Evolutionary conservation across 2,797 vertebrate species (phyloP).

Genomic region (Crypturellus tataupa): DNA sequence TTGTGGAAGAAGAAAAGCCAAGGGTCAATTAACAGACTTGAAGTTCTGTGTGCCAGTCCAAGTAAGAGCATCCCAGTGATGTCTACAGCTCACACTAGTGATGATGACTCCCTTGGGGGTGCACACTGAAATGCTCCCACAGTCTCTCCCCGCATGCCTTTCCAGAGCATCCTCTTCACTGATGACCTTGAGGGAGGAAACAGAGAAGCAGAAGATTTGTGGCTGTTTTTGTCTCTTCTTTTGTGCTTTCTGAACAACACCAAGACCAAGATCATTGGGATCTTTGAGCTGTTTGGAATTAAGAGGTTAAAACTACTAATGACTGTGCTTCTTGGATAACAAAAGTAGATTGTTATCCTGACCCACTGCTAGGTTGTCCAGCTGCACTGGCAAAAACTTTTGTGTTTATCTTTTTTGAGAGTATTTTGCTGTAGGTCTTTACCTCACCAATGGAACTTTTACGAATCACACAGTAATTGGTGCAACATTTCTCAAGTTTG

Average conservation of each 20-base stretch:
- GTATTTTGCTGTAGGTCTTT: not conserved
- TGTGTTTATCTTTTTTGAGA: not conserved
- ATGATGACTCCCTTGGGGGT: not conserved
- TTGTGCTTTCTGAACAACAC: not conserved
- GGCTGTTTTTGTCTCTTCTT: not conserved
- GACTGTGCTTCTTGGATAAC: not conserved
- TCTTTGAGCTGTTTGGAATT: not conserved
- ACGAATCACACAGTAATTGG: not conserved
- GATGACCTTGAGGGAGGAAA: not conserved
- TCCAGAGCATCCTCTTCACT: not conserved
- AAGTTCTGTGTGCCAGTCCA: not conserved
- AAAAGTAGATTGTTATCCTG: not conserved
- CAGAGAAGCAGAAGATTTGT: not conserved
- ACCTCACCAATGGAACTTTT: not conserved
- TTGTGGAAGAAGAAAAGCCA: not conserved
- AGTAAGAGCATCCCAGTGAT: not conserved
- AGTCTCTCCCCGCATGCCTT: not conserved
- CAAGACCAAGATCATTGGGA: not conserved
- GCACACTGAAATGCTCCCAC: not conserved
- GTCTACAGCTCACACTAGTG: not conserved
- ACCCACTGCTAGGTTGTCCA: not conserved
- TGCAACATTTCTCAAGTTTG: not conserved
- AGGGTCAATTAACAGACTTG: not conserved
- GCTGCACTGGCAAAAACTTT: not conserved
- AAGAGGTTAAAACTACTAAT: not conserved